Conservation (phyloP, 2,888 invertebrate genomes). For the Hartigia nigra region DNA sequence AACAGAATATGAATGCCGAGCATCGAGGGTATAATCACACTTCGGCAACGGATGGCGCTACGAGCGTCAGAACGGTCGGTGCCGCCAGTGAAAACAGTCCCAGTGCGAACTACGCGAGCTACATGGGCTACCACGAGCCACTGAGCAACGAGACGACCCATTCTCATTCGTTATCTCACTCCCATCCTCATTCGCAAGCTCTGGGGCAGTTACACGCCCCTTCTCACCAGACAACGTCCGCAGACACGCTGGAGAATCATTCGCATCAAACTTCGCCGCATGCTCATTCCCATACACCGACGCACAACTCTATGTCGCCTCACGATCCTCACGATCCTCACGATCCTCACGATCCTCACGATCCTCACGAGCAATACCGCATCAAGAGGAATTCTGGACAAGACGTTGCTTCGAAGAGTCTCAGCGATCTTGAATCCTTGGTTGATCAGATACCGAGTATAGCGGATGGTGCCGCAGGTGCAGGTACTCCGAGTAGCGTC, state of each 20-base stretch:
- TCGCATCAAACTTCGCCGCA: constrained; percentile 62
- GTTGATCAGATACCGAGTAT: constrained; percentile 93
- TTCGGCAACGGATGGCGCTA: constrained; percentile 47
- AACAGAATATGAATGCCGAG: constrained; percentile 56
- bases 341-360: constrained; percentile 52
- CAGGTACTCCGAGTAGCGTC: constrained; percentile 53
- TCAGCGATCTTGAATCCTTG: constrained; percentile 87
- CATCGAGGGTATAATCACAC: constrained; percentile 67
- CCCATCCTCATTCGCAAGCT: constrained; percentile 38
- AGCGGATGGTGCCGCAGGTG: constrained; percentile 71
- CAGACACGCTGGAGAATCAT: constrained; percentile 28
- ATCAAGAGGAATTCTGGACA: constrained; percentile 66
- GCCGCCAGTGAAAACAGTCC: constrained; percentile 56
- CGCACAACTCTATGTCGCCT: constrained; percentile 61
- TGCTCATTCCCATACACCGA: constrained; percentile 59
- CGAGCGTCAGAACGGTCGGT: constrained; percentile 42
- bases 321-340: constrained; percentile 60
- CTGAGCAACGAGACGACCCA: constrained; percentile 45
- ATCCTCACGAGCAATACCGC: constrained; percentile 59
- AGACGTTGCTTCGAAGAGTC: constrained; percentile 86
- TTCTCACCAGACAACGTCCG: neutral
- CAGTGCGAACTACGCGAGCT: constrained; percentile 54
- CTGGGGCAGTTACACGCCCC: constrained; percentile 27
- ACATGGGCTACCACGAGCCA: constrained; percentile 61
- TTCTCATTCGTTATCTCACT: constrained; percentile 36